Conservation (phyloP, 2,113 vertebrate species). For the Lophius piscatorius region DNA sequence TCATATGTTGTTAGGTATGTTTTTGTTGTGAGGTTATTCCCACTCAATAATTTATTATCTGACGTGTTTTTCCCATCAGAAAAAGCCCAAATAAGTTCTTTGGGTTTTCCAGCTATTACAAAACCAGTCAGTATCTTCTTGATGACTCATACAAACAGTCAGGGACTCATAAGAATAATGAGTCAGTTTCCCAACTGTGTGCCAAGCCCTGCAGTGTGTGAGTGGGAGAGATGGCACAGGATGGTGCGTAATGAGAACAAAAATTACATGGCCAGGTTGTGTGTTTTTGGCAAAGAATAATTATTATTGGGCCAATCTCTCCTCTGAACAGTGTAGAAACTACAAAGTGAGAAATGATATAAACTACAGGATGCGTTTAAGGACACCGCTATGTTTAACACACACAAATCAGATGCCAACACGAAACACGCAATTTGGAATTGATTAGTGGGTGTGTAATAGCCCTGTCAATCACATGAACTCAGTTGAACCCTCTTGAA, state of each 20-base stretch:
- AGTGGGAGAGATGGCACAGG: slow-evolving; percentile 41
- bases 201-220: slow-evolving; percentile 32
- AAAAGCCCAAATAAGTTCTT: slow-evolving; percentile 23
- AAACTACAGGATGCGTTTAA: slow-evolving; percentile 9
- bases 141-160: slow-evolving; percentile 38
- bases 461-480: too few species aligned
- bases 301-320: slow-evolving; percentile 30
- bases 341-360: slow-evolving; percentile 8
- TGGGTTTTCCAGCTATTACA: slow-evolving; percentile 41
- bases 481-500: too few species aligned
- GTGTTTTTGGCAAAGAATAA: slow-evolving; percentile 40
- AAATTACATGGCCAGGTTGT: slow-evolving; percentile 32
- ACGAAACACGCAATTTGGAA: too few species aligned
- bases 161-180: slow-evolving; percentile 24
- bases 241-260: slow-evolving; percentile 58
- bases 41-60: too few species aligned
- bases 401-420: background rate
- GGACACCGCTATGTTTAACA: background rate
- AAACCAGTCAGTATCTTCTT: slow-evolving; percentile 17
- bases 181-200: slow-evolving; percentile 49
- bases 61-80: too few species aligned
- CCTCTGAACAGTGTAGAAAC: slow-evolving; percentile 23
- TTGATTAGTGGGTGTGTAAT: too few species aligned
- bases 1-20: too few species aligned
- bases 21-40: too few species aligned